Conservation (phyloP, 1,140 invertebrate genomes). For the Belonocnema kinseyi region DNA sequence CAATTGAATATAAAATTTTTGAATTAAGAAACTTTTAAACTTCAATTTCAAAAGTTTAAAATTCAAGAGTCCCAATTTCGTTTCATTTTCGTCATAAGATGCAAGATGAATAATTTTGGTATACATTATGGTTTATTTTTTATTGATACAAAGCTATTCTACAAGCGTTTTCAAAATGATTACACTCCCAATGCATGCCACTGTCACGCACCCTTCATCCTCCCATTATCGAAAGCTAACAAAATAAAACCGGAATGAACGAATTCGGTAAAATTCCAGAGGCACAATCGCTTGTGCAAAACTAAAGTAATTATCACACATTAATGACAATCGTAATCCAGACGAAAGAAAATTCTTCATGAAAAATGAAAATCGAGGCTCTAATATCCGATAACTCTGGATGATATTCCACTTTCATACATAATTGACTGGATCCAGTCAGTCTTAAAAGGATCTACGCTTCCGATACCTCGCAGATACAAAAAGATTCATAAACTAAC, state of each 20-base stretch:
- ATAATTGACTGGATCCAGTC: slow-evolving; percentile 46
- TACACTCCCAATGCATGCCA: slow-evolving; percentile 26
- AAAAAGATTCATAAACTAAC: slow-evolving; percentile 42
- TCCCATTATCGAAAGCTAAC: slow-evolving; percentile 12
- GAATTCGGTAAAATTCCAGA: slow-evolving; percentile 10
- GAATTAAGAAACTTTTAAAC: too few species aligned
- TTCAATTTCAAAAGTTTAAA: too few species aligned
- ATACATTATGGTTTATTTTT: slow-evolving; percentile 26
- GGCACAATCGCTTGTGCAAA: background rate
- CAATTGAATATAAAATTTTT: too few species aligned
- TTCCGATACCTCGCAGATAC: slow-evolving; percentile 29
- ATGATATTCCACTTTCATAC: slow-evolving; percentile 40
- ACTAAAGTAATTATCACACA: slow-evolving; percentile 21
- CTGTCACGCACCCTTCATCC: slow-evolving; percentile 5
- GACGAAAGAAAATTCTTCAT: background rate
- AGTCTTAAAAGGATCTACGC: slow-evolving; percentile 40
- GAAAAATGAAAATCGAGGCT: slow-evolving; percentile 34
- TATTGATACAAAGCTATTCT: slow-evolving; percentile 28
- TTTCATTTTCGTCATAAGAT: too few species aligned
- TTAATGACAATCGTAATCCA: slow-evolving; percentile 1
- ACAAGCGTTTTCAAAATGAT: slow-evolving; percentile 29
- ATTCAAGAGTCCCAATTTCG: too few species aligned
- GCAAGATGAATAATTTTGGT: background rate
- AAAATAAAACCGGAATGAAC: slow-evolving; percentile 26
- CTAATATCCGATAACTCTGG: slow-evolving; percentile 31